These are phyloP conservation scores for Lymantria monacha DNA, from an alignment of 2,888 invertebrate genomes.

Conservation along the genomic window DNA sequence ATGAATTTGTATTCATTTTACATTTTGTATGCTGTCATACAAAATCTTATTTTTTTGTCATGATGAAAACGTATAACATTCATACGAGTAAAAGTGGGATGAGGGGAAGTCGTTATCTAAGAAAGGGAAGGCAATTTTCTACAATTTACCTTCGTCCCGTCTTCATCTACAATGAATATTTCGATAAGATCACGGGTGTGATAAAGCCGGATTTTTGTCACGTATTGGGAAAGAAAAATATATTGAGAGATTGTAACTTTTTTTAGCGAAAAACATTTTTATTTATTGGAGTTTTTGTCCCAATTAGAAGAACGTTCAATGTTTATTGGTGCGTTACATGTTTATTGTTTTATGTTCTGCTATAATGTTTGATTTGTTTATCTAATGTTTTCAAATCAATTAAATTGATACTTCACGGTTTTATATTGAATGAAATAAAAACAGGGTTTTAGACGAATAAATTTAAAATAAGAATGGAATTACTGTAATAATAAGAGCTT, in stretches of 20 bases:
- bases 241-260: neutral
- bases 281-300: neutral
- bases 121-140: conserved; percentile 53
- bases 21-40: conserved; percentile 9
- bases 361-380: no score
- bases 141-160: conserved; percentile 47
- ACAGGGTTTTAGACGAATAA: no score
- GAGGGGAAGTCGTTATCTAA: conserved; percentile 45
- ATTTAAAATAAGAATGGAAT: no score
- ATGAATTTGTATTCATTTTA: conserved; percentile 4
- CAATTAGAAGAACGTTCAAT: no score
- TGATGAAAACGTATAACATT: conserved; percentile 29
- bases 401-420: no score
- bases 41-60: conserved; percentile 28
- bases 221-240: neutral
- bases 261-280: neutral
- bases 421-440: no score
- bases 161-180: conserved; percentile 40
- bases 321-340: no score
- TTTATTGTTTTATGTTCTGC: no score
- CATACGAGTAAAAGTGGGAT: conserved; percentile 34
- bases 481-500: no score
- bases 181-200: conserved; percentile 15
- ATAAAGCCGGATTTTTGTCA: conserved; percentile 9
- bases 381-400: no score